Conservation (phyloP, 2,797 vertebrate genomes). For the Sebastes taczanowskii region DNA sequence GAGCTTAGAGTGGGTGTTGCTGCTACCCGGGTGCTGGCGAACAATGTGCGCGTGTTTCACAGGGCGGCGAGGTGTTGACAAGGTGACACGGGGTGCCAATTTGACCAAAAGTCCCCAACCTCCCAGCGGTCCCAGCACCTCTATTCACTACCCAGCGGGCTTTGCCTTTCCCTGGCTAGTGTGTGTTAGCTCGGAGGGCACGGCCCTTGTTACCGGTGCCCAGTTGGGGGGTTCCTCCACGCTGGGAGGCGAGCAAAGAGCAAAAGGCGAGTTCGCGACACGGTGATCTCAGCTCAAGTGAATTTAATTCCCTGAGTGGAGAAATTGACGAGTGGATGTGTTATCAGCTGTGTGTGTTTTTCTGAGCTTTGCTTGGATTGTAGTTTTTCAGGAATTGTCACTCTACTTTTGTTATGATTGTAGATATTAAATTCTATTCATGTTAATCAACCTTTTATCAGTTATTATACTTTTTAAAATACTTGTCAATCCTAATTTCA, state of each 20-base stretch:
- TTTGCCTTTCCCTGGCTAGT: slow-evolving; percentile 22
- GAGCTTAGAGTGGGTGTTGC: slow-evolving; percentile 15
- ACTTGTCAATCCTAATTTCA: background rate
- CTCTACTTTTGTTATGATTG: background rate
- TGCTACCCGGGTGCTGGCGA: slow-evolving; percentile 19
- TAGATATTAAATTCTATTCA: background rate
- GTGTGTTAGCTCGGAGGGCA: slow-evolving; percentile 51
- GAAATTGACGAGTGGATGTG: slow-evolving; percentile 26
- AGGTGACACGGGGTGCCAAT: slow-evolving; percentile 68
- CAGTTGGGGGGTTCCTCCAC: slow-evolving; percentile 51
- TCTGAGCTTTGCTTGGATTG: background rate
- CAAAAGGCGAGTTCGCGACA: slow-evolving; percentile 53
- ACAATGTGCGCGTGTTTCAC: slow-evolving; percentile 4
- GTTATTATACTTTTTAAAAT: background rate
- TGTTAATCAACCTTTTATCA: background rate
- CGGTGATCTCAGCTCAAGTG: slow-evolving; percentile 39
- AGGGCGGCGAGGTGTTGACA: slow-evolving; percentile 66
- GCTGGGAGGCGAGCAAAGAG: slow-evolving; percentile 55
- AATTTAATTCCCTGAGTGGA: slow-evolving; percentile 51
- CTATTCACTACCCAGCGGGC: slow-evolving; percentile 57
- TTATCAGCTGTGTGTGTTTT: background rate
- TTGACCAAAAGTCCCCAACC: slow-evolving; percentile 53
- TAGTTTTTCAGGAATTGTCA: background rate
- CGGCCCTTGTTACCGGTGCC: slow-evolving; percentile 68
- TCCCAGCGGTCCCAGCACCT: slow-evolving; percentile 39